Percentiles rank a stretch among this genome's conserved stretches.
phyloP scores from a whole-genome alignment of 2,888 invertebrate species.

The Lithophane ornitopus region DNA sequence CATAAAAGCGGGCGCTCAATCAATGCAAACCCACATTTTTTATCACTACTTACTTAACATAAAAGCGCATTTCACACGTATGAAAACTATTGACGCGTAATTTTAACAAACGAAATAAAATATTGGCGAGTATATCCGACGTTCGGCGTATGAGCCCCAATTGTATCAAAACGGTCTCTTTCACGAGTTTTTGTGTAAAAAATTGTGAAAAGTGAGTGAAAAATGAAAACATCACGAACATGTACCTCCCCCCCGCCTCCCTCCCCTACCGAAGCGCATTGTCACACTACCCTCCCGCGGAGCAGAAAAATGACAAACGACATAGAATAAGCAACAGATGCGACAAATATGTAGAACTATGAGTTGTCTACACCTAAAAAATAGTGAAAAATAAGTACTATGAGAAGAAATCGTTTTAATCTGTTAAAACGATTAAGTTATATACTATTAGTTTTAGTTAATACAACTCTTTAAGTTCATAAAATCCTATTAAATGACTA shows the following conservation, averaged over 20 bases:
- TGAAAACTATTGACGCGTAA: constrained; percentile 48
- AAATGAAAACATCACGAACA: constrained; percentile 88
- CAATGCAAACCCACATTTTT: constrained; percentile 7
- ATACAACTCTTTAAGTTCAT: too few species aligned
- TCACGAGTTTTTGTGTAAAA: constrained; percentile 72
- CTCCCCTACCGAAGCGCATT: constrained; percentile 74
- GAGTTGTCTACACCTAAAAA: background rate
- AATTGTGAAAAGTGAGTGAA: constrained; percentile 84
- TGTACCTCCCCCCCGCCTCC: constrained; percentile 55
- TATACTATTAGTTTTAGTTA: too few species aligned
- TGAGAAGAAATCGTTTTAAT: too few species aligned
- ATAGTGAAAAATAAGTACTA: background rate
- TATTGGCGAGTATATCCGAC: constrained; percentile 55
- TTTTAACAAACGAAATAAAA: constrained; percentile 52
- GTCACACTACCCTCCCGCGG: constrained; percentile 83
- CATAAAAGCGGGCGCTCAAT: constrained; percentile 19
- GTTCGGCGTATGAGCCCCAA: constrained; percentile 57
- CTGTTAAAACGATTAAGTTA: too few species aligned
- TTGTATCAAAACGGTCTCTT: constrained; percentile 75
- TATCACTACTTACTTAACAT: constrained; percentile 33
- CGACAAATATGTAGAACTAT: background rate
- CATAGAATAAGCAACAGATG: constrained; percentile 71
- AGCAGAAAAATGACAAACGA: constrained; percentile 81
- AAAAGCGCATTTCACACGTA: constrained; percentile 20
- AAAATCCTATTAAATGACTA: too few species aligned